Conservation (phyloP, 2,888 invertebrate species). For the Epinotia demarniana region DNA sequence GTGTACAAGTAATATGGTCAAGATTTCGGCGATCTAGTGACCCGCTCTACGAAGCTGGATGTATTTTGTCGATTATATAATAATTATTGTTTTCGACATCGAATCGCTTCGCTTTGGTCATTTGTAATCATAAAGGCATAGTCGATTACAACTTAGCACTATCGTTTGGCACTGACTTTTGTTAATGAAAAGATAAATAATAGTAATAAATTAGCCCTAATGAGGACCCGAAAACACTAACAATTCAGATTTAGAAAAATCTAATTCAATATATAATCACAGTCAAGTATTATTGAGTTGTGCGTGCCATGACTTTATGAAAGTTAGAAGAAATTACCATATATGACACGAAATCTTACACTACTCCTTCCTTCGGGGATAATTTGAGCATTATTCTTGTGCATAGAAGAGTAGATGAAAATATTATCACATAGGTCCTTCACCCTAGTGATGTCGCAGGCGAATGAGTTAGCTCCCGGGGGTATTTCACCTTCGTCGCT, state of each 20-base stretch:
- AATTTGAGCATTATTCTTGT: constrained; percentile 84
- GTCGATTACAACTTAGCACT: constrained; percentile 81
- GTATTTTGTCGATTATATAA: constrained; percentile 40
- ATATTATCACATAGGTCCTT: constrained; percentile 72
- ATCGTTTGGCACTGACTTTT: constrained; percentile 82
- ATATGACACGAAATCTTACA: constrained; percentile 83
- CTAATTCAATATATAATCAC: constrained; percentile 77
- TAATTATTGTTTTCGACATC: constrained; percentile 47
- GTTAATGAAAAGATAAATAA: constrained; percentile 70
- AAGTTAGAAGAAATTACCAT: constrained; percentile 74
- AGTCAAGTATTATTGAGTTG: constrained; percentile 78
- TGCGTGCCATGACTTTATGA: constrained; percentile 77
- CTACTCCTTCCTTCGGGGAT: constrained; percentile 79
- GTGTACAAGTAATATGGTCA: constrained; percentile 82
- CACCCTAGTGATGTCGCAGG: constrained; percentile 70
- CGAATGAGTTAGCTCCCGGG: constrained; percentile 58
- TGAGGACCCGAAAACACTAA: constrained; percentile 66
- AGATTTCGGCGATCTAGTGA: constrained; percentile 83
- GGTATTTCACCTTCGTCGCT: constrained; percentile 88
- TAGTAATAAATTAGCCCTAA: constrained; percentile 69
- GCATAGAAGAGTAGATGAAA: constrained; percentile 79
- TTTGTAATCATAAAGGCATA: constrained; percentile 73
- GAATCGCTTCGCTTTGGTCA: constrained; percentile 75
- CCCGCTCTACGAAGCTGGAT: constrained; percentile 74
- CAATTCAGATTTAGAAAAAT: constrained; percentile 69